Evolutionary conservation across 2,113 vertebrate genomes (phyloP), one percentile per base, ranked within the genome.

Genomic region (Ctenodactylus gundi): DNA sequence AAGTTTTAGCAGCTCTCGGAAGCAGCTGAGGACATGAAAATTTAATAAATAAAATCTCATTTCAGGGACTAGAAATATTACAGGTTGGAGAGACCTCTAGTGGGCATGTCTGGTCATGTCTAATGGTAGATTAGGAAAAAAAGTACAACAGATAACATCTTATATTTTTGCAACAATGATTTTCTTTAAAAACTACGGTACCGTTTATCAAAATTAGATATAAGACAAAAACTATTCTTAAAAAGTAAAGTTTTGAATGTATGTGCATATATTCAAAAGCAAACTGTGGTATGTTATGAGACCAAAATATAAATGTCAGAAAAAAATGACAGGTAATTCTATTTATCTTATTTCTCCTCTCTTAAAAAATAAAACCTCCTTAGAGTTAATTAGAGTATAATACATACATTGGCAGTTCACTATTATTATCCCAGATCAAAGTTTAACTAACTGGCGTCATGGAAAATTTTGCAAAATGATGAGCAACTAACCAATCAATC

Each of bases 361-460:
- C 49, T 51, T 34, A 94, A 95, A 96, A 95, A 96, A n/a, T n/a
- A n/a, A 95, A 95, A 95, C 88, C 90, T 90, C 88, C 31, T 97
- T 97, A 95, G 97, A 95, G 91, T 80, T 88, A 94, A 95, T 97
- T 96, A 91, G 96, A 96, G 92, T 67, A 85, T 81, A 96, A 93
- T 68, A 86, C 53, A 88, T 87, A 83, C 75, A 92, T 85, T 93
- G 95, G 27, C 93, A 77, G 62, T 96, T 97, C 94, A 86, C 94
- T 95, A 95, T 96, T 94, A 97, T 97, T 95, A 96, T 93, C 87
- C 53, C 82, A 78, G 89, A 88, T 97, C 95, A 96, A 97, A 97
- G 81, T 93, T 90, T 53, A 85, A 96, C 88, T 94, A 85, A 97
- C 95, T 93, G 96, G 82, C 89, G 88, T 96, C 85, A 88, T 93